A percentile compares a stretch with the other conserved stretches of the same genome.
Evolutionary conservation across 2,113 vertebrate species (phyloP).

Genomic region (Gavia stellata): DNA sequence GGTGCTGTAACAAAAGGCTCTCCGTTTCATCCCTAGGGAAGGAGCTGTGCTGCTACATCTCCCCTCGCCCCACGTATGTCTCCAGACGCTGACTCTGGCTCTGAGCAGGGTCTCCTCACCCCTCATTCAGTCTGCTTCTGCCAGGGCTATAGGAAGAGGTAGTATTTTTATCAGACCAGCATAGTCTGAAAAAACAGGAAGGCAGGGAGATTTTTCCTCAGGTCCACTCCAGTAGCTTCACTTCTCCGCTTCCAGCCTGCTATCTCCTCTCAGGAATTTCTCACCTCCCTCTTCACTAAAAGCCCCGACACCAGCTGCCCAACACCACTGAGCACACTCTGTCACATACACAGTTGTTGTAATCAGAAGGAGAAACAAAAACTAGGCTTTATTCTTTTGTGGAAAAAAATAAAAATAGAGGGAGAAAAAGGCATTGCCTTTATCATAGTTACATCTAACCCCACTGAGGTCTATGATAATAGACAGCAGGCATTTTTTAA

Average conservation of each 20-base stretch:
- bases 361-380: background rate
- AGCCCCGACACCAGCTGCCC: background rate
- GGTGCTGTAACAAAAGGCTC: background rate
- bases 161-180: background rate
- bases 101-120: background rate
- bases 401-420: background rate
- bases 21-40: background rate
- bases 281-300: background rate
- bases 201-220: background rate
- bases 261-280: background rate
- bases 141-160: background rate
- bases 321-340: background rate
- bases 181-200: background rate
- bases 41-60: background rate
- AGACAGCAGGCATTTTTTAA: constrained; percentile 67
- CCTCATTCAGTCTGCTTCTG: background rate
- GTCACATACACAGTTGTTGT: background rate
- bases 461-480: constrained; percentile 21
- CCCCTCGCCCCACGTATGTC: background rate
- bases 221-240: background rate
- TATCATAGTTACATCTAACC: background rate
- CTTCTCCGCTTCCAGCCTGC: background rate
- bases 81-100: background rate
- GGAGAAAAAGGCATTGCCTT: background rate
- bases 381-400: background rate